Percentiles rank a stretch among this genome's conserved stretches.
phyloP scores from a whole-genome alignment of 2,113 vertebrate species.

The Poeciliopsis retropinna region DNA sequence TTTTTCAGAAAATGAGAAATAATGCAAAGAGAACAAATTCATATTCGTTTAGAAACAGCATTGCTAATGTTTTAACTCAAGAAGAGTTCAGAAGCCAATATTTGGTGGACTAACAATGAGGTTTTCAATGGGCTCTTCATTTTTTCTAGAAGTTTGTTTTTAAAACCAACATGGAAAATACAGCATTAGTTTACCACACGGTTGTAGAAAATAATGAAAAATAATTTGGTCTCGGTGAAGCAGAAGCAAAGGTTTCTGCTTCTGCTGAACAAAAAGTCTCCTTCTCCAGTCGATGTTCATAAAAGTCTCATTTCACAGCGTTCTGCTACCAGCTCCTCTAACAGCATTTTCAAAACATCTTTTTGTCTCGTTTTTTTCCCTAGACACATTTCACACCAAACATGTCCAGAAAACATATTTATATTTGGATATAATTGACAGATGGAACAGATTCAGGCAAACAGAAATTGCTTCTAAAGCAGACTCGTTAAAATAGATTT shows the following conservation, averaged over 20 bases:
- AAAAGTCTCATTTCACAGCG: not conserved
- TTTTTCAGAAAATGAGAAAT: too few relatives aligned
- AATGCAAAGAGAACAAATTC: too few relatives aligned
- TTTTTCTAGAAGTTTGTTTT: not conserved
- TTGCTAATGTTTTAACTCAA: too few relatives aligned
- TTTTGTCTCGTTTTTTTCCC: too few relatives aligned
- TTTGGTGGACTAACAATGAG: too few relatives aligned
- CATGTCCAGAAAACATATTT: too few relatives aligned
- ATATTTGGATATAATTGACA: not conserved
- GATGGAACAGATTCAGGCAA: not conserved
- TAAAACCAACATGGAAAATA: not conserved
- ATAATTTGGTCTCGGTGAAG: not conserved
- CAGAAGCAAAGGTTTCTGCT: not conserved
- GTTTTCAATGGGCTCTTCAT: too few relatives aligned
- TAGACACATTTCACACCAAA: too few relatives aligned
- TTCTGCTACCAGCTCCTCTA: not conserved
- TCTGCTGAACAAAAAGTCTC: not conserved
- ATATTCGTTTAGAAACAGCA: too few relatives aligned
- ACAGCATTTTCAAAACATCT: not conserved
- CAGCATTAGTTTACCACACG: not conserved
- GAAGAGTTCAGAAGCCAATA: too few relatives aligned
- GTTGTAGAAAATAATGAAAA: not conserved
- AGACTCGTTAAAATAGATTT: not conserved
- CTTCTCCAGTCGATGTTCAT: too few relatives aligned
- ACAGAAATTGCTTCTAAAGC: not conserved